These are phyloP conservation scores for Agraylea sexmaculata DNA, from an alignment of 1,140 invertebrate species.

Conservation along the genomic window DNA sequence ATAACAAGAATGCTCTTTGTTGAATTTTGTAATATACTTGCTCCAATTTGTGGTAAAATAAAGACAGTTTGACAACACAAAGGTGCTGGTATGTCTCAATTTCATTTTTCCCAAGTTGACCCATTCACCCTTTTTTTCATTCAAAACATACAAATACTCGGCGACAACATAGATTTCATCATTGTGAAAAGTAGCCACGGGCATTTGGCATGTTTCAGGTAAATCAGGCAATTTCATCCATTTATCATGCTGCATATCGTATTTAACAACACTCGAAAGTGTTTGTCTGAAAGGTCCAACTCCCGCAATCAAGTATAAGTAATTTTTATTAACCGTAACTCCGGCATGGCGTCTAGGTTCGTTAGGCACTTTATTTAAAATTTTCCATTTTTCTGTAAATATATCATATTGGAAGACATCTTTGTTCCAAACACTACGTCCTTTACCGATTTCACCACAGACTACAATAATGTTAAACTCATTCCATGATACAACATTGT, in stretches of 20 bases:
- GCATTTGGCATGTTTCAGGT: slow-evolving; percentile 10
- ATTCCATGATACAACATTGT: slow-evolving; percentile 16
- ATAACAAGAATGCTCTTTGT: too few relatives aligned
- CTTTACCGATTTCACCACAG: slow-evolving; percentile 13
- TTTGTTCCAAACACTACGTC: slow-evolving; percentile 14
- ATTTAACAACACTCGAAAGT: slow-evolving; percentile 9
- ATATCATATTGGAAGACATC: slow-evolving; percentile 14
- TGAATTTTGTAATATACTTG: too few relatives aligned
- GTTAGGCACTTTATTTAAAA: slow-evolving; percentile 4
- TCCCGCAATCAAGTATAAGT: slow-evolving; percentile 16
- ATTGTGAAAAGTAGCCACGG: slow-evolving; percentile 17
- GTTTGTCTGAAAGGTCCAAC: slow-evolving; percentile 13
- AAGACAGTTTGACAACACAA: slow-evolving; percentile 13
- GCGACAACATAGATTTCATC: slow-evolving; percentile 15
- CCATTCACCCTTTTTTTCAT: slow-evolving; percentile 16
- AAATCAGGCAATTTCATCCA: slow-evolving; percentile 16
- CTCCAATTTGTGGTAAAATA: slow-evolving; percentile 15
- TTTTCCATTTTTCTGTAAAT: slow-evolving; percentile 12
- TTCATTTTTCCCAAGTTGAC: slow-evolving; percentile 7
- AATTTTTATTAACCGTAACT: slow-evolving; percentile 12
- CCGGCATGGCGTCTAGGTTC: slow-evolving; percentile 11
- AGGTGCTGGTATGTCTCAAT: slow-evolving; percentile 10
- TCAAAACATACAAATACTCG: slow-evolving; percentile 15
- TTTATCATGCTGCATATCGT: slow-evolving; percentile 9
- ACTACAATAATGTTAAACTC: slow-evolving; percentile 13